phyloP scores from a whole-genome alignment of 1,140 invertebrate species.

The Panagrolaimus sp. region DNA sequence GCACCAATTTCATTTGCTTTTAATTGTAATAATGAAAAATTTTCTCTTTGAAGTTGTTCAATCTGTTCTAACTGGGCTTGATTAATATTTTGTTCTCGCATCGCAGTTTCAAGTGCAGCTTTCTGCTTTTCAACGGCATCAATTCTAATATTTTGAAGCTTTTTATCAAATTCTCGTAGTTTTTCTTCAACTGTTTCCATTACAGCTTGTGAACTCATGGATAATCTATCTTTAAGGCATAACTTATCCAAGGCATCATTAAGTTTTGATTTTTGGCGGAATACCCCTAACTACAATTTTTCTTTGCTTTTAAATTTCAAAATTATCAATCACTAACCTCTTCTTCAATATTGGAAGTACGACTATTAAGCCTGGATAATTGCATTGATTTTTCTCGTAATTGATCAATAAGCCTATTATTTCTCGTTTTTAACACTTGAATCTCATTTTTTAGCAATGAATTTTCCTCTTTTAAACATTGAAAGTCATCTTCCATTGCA shows the following conservation, averaged over 20 bases:
- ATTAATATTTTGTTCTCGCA: slow-evolving; percentile 8
- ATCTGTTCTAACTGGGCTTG: slow-evolving; percentile 15
- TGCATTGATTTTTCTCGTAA: slow-evolving; percentile 9
- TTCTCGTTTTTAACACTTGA: not conserved
- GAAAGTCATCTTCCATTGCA: not conserved
- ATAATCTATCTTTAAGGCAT: not conserved
- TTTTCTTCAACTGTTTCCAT: slow-evolving; percentile 11
- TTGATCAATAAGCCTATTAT: slow-evolving; percentile 1
- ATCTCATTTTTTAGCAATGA: not conserved
- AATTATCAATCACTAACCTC: not conserved
- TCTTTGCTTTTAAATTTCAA: too few relatives aligned
- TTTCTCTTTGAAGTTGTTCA: slow-evolving; percentile 16
- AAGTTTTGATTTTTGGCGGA: not conserved
- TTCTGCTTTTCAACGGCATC: slow-evolving; percentile 6
- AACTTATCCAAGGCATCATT: not conserved
- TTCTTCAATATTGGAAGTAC: not conserved
- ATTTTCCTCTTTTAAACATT: not conserved
- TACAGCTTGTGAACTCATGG: slow-evolving; percentile 2
- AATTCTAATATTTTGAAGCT: not conserved
- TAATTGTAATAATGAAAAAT: slow-evolving; percentile 13
- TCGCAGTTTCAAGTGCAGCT: slow-evolving; percentile 1
- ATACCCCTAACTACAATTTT: not conserved
- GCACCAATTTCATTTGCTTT: slow-evolving; percentile 4
- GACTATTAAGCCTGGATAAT: slow-evolving; percentile 1
- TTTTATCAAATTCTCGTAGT: slow-evolving; percentile 3